phyloP scores from a whole-genome alignment of 2,113 vertebrate genomes.

The Cavia porcellus region DNA sequence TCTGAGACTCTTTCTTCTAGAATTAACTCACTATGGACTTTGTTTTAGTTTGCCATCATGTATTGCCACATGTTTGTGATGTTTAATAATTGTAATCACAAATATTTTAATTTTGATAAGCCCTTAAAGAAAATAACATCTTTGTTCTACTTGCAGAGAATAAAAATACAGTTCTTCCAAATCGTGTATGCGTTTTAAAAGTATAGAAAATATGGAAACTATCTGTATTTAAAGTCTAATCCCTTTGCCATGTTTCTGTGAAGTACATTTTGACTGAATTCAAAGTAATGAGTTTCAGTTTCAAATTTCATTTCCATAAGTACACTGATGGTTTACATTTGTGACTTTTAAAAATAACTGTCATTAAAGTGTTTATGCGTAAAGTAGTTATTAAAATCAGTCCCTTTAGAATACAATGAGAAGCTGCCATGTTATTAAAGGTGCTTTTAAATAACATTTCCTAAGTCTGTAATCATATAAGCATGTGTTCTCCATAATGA shows the following conservation, averaged over 20 bases:
- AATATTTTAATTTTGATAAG: constrained; percentile 30
- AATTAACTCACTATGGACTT: neutral
- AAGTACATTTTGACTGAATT: constrained; percentile 17
- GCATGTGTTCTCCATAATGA: constrained; percentile 22
- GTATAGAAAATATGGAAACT: neutral
- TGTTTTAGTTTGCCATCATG: neutral
- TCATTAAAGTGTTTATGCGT: constrained; percentile 1
- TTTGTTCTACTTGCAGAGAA: constrained; percentile 16
- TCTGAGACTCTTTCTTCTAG: neutral
- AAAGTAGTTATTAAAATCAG: neutral
- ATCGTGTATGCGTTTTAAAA: neutral
- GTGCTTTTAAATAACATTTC: constrained; percentile 30
- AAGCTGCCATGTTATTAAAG: neutral
- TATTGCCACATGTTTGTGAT: neutral
- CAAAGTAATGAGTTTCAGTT: constrained; percentile 32
- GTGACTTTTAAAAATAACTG: constrained; percentile 35
- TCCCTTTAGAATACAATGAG: constrained; percentile 11
- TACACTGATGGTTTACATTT: neutral
- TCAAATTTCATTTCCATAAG: neutral
- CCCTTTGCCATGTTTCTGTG: neutral
- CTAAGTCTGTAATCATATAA: constrained; percentile 60
- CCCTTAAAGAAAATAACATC: neutral
- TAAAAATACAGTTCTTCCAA: neutral
- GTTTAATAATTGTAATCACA: neutral
- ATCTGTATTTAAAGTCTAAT: neutral